phyloP scores from a whole-genome alignment of 2,797 vertebrate species.

The Darevskia mixta region DNA sequence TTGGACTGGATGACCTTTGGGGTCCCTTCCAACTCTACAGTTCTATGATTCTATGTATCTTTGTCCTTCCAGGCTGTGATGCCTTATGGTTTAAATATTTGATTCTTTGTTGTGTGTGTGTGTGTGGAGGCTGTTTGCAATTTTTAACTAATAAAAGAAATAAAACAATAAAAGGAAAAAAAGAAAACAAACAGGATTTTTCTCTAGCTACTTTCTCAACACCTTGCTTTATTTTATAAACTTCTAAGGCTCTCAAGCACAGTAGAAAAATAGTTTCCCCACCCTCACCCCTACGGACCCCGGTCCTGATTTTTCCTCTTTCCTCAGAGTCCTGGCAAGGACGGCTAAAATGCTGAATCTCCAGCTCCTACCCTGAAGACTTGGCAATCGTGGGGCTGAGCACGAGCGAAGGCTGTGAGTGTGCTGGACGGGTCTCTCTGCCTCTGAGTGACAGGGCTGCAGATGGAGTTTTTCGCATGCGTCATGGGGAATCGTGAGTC shows the following conservation, averaged over 20 bases:
- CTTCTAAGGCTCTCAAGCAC: not conserved
- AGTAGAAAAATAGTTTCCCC: not conserved
- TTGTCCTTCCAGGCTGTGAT: too few relatives aligned
- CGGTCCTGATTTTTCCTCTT: not conserved
- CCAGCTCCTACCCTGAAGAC: not conserved
- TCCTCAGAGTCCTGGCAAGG: not conserved
- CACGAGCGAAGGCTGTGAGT: not conserved
- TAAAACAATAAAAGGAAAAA: too few relatives aligned
- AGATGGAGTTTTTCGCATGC: conserved; percentile 36
- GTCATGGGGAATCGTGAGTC: conserved; percentile 49
- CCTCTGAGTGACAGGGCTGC: conserved; percentile 34
- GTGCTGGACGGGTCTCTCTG: not conserved
- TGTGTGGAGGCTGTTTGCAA: too few relatives aligned
- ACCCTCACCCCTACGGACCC: not conserved
- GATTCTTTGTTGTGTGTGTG: too few relatives aligned
- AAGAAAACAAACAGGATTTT: too few relatives aligned
- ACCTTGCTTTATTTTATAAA: too few relatives aligned
- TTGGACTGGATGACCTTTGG: too few relatives aligned
- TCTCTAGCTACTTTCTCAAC: too few relatives aligned
- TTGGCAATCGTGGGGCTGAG: not conserved
- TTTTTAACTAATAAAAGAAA: too few relatives aligned
- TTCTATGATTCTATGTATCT: too few relatives aligned
- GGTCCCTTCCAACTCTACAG: too few relatives aligned
- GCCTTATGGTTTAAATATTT: too few relatives aligned
- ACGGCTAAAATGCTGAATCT: not conserved